Evolutionary conservation across 2,113 vertebrate species (phyloP).

Genomic region (pig (Sus scrofa)): T2T-Sscrofa CM000826.6:97337001-97337500

Average conservation of each 20-base stretch:
- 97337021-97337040: not conserved
- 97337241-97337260: too few relatives aligned
- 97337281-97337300: not conserved
- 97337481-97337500: slow-evolving; percentile 20
- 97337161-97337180: not conserved
- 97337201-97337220: not conserved
- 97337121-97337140: not conserved
- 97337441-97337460: slow-evolving; percentile 60
- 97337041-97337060: rapidly evolving
- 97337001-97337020: not conserved
- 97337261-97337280: not conserved
- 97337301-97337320: slow-evolving; percentile 18
- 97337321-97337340: not conserved
- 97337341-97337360: slow-evolving; percentile 55
- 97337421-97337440: not conserved
- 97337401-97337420: not conserved
- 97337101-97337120: not conserved
- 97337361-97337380: not conserved
- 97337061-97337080: not conserved
- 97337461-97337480: slow-evolving; percentile 38
- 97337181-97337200: not conserved
- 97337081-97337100: not conserved
- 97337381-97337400: slow-evolving; percentile 4
- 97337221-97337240: not conserved
- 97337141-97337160: not conserved